phyloP scores from a whole-genome alignment of 2,888 invertebrate species.

The Hofmannophila pseudospretella region DNA sequence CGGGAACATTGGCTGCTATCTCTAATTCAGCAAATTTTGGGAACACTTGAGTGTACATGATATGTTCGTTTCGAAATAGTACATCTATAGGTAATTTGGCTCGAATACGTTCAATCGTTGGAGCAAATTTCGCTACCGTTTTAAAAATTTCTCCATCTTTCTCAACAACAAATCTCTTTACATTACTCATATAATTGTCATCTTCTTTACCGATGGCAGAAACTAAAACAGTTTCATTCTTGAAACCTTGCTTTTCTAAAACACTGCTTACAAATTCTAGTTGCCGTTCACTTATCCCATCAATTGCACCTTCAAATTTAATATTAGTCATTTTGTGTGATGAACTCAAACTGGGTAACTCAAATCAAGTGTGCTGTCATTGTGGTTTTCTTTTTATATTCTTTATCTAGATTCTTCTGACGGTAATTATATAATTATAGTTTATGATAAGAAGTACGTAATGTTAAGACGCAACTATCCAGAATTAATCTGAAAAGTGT shows the following conservation, averaged over 20 bases:
- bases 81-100: conserved; percentile 10
- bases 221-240: conserved; percentile 24
- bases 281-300: conserved; percentile 25
- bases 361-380: too few species aligned
- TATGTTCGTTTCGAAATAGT: conserved; percentile 30
- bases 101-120: conserved; percentile 18
- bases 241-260: conserved; percentile 28
- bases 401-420: too few species aligned
- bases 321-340: conserved; percentile 13
- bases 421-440: too few species aligned
- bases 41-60: conserved; percentile 29
- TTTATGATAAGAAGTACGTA: too few species aligned
- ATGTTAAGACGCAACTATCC: too few species aligned
- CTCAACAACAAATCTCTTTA: conserved; percentile 26
- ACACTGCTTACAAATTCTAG: conserved; percentile 30
- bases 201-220: conserved; percentile 28
- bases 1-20: conserved; percentile 20
- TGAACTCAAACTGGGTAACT: too few species aligned
- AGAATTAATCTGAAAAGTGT: too few species aligned
- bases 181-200: conserved; percentile 31
- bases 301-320: conserved; percentile 29
- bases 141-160: conserved; percentile 24
- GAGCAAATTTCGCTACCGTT: conserved; percentile 33
- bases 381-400: too few species aligned
- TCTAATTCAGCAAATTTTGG: conserved; percentile 29